Conservation (phyloP, 2,888 invertebrate genomes). For the Meiosimyza decipiens region DNA sequence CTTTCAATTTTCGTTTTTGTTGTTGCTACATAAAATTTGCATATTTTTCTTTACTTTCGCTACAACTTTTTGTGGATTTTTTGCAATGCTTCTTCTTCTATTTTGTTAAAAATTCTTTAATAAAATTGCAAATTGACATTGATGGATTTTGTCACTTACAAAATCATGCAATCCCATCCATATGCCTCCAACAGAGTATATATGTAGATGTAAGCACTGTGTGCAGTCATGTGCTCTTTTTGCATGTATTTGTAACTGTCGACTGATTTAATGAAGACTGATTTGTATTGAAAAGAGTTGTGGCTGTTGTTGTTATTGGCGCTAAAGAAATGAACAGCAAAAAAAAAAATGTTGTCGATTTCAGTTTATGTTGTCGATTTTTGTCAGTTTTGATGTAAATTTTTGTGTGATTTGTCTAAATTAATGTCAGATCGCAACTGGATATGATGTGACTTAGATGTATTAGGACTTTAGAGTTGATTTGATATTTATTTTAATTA, state of each 20-base stretch:
- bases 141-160: conserved; percentile 64
- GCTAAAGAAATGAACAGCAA: background rate
- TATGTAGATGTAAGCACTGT: no score
- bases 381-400: conserved; percentile 62
- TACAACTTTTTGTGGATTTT: background rate
- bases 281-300: conserved; percentile 1
- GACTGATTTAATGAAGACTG: conserved; percentile 23
- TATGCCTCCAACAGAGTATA: no score
- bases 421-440: background rate
- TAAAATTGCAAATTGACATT: conserved; percentile 62
- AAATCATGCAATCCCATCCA: conserved; percentile 21
- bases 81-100: background rate
- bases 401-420: conserved; percentile 38
- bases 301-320: no score
- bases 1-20: background rate
- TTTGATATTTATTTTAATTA: no score
- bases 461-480: no score
- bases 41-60: conserved; percentile 22
- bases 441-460: no score
- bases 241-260: conserved; percentile 20
- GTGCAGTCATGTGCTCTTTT: no score
- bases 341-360: background rate
- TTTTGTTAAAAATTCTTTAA: conserved; percentile 47
- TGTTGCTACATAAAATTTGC: conserved; percentile 1
- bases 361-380: conserved; percentile 77